Conservation (phyloP, 2,113 vertebrate species). For the Mustela lutreola region DNA sequence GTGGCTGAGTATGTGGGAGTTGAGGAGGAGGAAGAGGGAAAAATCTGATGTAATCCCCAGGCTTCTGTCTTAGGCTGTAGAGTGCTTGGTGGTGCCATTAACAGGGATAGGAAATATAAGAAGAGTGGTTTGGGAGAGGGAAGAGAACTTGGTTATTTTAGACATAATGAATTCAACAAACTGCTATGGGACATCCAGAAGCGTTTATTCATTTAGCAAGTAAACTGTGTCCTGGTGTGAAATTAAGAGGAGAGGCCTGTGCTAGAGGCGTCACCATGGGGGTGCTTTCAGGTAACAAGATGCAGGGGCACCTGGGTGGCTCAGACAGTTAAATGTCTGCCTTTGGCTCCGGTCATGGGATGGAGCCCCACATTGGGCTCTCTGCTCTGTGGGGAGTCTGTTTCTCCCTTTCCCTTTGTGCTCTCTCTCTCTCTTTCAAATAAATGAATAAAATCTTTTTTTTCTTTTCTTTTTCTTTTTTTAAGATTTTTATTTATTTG, state of each 20-base stretch:
- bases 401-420: too few species aligned
- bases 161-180: not conserved
- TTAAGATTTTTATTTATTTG: too few species aligned
- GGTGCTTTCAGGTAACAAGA: constrained; percentile 30
- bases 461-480: too few species aligned
- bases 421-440: too few species aligned
- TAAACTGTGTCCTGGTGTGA: not conserved
- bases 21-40: constrained; percentile 13
- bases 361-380: too few species aligned
- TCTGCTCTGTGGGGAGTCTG: too few species aligned
- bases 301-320: not conserved
- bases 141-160: constrained; percentile 61
- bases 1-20: not conserved
- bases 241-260: not conserved
- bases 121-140: not conserved
- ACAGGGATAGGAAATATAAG: not conserved
- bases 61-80: constrained; percentile 22
- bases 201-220: constrained; percentile 37
- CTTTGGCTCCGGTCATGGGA: too few species aligned
- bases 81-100: not conserved
- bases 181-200: not conserved
- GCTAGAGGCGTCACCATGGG: not conserved
- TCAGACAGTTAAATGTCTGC: too few species aligned
- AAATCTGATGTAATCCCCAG: constrained; percentile 1
- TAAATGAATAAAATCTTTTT: too few species aligned